Evolutionary conservation across 2,113 vertebrate species (phyloP).

Genomic region (Sitta europaea): DNA sequence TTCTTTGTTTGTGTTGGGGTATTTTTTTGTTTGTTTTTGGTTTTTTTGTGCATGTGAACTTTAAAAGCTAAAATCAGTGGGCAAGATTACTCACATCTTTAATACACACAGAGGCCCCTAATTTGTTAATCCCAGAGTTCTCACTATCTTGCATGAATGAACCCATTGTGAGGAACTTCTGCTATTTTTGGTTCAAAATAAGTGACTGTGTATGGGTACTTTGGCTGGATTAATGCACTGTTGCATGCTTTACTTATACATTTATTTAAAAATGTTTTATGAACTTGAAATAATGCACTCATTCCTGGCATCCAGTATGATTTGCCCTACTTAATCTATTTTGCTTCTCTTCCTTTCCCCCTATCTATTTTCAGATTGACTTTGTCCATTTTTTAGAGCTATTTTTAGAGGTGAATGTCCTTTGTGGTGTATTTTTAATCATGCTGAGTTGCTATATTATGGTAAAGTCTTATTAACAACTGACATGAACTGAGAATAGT

Average conservation of each 20-base stretch:
- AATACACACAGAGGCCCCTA: not conserved
- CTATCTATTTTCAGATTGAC: constrained; percentile 35
- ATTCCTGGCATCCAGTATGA: not conserved
- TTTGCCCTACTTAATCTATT: constrained; percentile 12
- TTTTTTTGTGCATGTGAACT: not conserved
- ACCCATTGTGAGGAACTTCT: not conserved
- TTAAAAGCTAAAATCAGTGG: not conserved
- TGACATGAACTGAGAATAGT: constrained; percentile 27
- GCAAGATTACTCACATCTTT: not conserved
- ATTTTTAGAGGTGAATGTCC: constrained; percentile 35
- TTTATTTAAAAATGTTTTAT: constrained; percentile 5
- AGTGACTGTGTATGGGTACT: not conserved
- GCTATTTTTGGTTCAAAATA: not conserved
- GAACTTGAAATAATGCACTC: constrained; percentile 12
- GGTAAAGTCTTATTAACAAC: constrained; percentile 50
- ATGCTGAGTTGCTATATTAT: constrained; percentile 40
- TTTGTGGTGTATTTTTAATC: constrained; percentile 55
- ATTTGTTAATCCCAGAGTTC: not conserved
- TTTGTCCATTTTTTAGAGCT: constrained; percentile 10
- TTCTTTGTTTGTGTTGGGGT: not conserved
- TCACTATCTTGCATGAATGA: not conserved
- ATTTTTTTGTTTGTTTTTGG: not conserved
- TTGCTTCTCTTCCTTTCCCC: not conserved
- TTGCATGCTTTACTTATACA: not conserved
- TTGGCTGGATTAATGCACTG: not conserved